Evolutionary conservation across 2,797 vertebrate species (phyloP).

Genomic region (Sebastes glaucus): DNA sequence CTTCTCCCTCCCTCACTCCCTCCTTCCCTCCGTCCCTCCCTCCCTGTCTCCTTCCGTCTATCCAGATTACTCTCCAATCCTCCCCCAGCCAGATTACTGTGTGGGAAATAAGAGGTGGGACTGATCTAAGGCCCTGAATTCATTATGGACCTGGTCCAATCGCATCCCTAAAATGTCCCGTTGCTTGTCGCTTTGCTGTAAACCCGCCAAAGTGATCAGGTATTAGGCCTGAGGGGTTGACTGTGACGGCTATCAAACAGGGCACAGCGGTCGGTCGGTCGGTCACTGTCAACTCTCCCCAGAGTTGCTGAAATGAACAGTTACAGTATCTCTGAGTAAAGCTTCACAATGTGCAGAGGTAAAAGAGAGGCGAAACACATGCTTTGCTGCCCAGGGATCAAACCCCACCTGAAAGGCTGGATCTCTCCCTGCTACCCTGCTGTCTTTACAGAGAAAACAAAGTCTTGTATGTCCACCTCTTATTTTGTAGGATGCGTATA

Average conservation of each 20-base stretch:
- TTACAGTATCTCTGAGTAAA: neutral
- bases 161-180: conserved; percentile 44
- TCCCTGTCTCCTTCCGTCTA: conserved; percentile 20
- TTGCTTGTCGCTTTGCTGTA: conserved; percentile 2
- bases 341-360: neutral
- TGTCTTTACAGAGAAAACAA: neutral
- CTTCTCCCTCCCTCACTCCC: neutral
- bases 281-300: neutral
- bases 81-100: conserved; percentile 70
- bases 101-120: conserved; percentile 68
- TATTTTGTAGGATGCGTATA: neutral
- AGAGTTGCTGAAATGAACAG: neutral
- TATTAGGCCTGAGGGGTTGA: neutral
- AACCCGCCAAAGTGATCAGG: conserved; percentile 28
- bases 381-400: neutral
- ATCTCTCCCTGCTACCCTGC: neutral
- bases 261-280: neutral
- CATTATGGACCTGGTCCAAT: conserved; percentile 69
- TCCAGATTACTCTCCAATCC: conserved; percentile 77
- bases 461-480: neutral
- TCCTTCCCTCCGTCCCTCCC: neutral
- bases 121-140: conserved; percentile 65
- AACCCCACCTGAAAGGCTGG: neutral
- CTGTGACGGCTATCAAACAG: neutral
- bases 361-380: neutral